These are phyloP conservation scores for Mythimna ferrago DNA, from an alignment of 2,888 invertebrate genomes.

Conservation along the genomic window DNA sequence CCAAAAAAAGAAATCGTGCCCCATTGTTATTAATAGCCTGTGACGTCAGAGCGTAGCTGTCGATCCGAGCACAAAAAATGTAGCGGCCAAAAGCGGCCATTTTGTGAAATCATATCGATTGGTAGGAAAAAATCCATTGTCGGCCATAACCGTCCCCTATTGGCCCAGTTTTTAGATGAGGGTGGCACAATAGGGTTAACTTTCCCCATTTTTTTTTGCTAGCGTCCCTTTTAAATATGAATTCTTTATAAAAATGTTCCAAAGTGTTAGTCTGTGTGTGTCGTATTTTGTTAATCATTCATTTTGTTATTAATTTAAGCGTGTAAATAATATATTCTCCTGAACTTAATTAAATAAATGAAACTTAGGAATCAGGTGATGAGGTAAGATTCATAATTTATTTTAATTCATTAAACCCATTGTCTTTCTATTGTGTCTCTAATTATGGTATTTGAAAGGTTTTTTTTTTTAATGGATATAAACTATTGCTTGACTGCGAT, in stretches of 20 bases:
- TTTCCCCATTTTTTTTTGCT: constrained; percentile 85
- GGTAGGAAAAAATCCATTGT: constrained; percentile 88
- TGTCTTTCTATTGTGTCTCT: too few relatives aligned
- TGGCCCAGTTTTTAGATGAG: constrained; percentile 88
- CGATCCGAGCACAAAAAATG: constrained; percentile 65
- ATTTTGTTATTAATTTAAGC: constrained; percentile 58
- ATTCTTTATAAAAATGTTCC: constrained; percentile 74
- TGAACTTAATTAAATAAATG: constrained; percentile 17
- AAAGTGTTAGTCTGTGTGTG: constrained; percentile 63
- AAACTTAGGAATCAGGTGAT: constrained; percentile 16
- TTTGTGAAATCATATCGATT: constrained; percentile 87
- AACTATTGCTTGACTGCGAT: too few relatives aligned
- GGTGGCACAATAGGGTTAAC: constrained; percentile 83
- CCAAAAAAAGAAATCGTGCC: constrained; percentile 43
- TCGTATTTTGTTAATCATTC: constrained; percentile 54
- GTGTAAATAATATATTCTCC: constrained; percentile 58
- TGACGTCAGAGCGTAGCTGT: constrained; percentile 65
- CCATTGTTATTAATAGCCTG: constrained; percentile 63
- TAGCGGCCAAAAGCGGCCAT: constrained; percentile 79
- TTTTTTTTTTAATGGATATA: too few relatives aligned
- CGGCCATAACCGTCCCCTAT: constrained; percentile 81
- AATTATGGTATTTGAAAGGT: too few relatives aligned
- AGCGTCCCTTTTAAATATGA: constrained; percentile 80
- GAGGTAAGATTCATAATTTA: constrained; percentile 57
- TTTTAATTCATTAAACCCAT: constrained; percentile 1